Evolutionary conservation across 2,797 vertebrate species (phyloP).

Genomic region (Melanotaenia maccullochi): DNA sequence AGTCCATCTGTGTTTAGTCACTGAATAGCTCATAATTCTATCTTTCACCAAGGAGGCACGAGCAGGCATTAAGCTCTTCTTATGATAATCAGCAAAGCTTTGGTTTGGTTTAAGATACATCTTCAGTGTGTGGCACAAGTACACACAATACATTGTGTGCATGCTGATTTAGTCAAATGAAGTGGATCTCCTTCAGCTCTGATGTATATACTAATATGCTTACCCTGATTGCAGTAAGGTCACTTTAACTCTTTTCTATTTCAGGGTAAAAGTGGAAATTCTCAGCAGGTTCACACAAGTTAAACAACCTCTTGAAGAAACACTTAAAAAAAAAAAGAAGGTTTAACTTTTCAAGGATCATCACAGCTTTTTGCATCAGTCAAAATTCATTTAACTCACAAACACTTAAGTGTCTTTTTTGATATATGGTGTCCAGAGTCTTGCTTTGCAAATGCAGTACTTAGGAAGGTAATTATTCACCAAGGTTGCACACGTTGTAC

Average conservation of each 20-base stretch:
- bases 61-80: slow-evolving; percentile 42
- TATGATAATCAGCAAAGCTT: slow-evolving; percentile 44
- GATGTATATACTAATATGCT: slow-evolving; percentile 32
- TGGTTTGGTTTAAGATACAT: slow-evolving; percentile 27
- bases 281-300: slow-evolving; percentile 27
- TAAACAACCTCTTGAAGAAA: slow-evolving; percentile 41
- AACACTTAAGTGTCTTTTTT: slow-evolving; percentile 36
- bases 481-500: slow-evolving; percentile 23
- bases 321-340: slow-evolving; percentile 27
- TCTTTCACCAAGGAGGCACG: slow-evolving; percentile 33
- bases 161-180: slow-evolving; percentile 18
- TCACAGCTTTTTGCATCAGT: slow-evolving; percentile 24
- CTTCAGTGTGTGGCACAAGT: slow-evolving; percentile 7
- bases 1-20: slow-evolving; percentile 37
- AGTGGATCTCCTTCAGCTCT: slow-evolving; percentile 37
- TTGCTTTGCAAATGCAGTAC: slow-evolving; percentile 22
- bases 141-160: slow-evolving; percentile 2
- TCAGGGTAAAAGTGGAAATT: slow-evolving; percentile 49
- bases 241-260: slow-evolving; percentile 44
- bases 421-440: not conserved
- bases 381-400: slow-evolving; percentile 32
- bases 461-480: slow-evolving; percentile 32
- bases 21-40: slow-evolving; percentile 50
- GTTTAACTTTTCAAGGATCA: slow-evolving; percentile 44
- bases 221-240: slow-evolving; percentile 53